These are phyloP conservation scores for Galerucella nymphaeae DNA, from an alignment of 2,888 invertebrate species.

Conservation along the genomic window DNA sequence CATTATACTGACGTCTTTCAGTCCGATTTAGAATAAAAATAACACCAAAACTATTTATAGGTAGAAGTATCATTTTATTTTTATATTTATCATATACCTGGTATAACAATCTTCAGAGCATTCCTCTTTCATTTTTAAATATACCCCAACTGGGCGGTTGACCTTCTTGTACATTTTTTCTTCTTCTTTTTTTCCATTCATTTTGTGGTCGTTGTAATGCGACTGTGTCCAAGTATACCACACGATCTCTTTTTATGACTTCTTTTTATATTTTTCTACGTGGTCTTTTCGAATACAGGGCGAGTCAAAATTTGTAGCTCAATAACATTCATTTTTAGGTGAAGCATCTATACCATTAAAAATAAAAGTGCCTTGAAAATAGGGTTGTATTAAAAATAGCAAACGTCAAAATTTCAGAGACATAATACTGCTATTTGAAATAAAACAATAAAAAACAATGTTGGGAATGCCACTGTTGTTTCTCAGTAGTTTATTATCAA, in stretches of 20 bases:
- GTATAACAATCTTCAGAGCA: constrained; percentile 26
- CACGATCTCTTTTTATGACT: constrained; percentile 19
- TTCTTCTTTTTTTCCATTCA: constrained; percentile 5
- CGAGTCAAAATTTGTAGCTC: neutral
- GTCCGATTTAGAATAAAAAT: no score
- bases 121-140: constrained; percentile 39
- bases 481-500: neutral
- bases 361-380: no score
- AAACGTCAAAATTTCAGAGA: no score
- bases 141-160: constrained; percentile 29
- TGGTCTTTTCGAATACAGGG: constrained; percentile 4
- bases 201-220: constrained; percentile 11
- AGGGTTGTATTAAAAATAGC: no score
- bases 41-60: no score
- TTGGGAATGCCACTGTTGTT: neutral
- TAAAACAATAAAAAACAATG: neutral
- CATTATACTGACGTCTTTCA: no score
- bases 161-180: constrained; percentile 34
- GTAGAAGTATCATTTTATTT: no score
- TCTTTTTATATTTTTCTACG: constrained; percentile 17
- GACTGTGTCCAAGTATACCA: constrained; percentile 17
- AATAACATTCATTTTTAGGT: no score
- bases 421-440: no score
- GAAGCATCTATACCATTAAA: no score
- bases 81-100: no score